Conservation (phyloP, 2,888 invertebrate species). For the Drosophila setosimentum region DNA sequence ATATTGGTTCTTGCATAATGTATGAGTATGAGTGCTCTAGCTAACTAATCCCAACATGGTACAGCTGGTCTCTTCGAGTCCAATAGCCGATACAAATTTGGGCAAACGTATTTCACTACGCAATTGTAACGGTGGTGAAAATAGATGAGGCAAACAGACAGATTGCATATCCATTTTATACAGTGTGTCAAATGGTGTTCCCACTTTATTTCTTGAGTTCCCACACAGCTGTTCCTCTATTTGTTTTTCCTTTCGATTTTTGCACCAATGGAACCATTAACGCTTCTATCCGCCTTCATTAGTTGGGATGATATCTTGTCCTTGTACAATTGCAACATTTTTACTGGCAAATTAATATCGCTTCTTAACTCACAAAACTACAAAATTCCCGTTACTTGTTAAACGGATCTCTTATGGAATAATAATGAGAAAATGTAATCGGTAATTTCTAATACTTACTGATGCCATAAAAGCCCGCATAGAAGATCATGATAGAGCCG, state of each 20-base stretch:
- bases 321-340: too few relatives aligned
- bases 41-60: not conserved
- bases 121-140: too few relatives aligned
- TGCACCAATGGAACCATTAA: too few relatives aligned
- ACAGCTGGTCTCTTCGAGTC: not conserved
- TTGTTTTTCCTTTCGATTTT: too few relatives aligned
- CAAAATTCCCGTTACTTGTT: not conserved
- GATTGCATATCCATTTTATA: too few relatives aligned
- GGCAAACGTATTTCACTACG: not conserved
- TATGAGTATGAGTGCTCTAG: not conserved
- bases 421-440: not conserved
- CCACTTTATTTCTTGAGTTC: too few relatives aligned
- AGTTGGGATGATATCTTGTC: too few relatives aligned
- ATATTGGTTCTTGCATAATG: not conserved
- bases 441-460: constrained; percentile 86
- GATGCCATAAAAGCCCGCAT: constrained; percentile 94
- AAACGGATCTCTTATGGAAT: not conserved
- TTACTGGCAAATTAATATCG: not conserved
- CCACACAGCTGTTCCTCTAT: too few relatives aligned
- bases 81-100: not conserved
- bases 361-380: not conserved
- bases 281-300: too few relatives aligned
- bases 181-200: too few relatives aligned
- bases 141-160: too few relatives aligned
- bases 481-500: constrained; percentile 94